Evolutionary conservation across 2,113 vertebrate genomes (phyloP), one percentile per base, ranked within the genome.

Genomic region (Callocephalon fimbriatum): DNA sequence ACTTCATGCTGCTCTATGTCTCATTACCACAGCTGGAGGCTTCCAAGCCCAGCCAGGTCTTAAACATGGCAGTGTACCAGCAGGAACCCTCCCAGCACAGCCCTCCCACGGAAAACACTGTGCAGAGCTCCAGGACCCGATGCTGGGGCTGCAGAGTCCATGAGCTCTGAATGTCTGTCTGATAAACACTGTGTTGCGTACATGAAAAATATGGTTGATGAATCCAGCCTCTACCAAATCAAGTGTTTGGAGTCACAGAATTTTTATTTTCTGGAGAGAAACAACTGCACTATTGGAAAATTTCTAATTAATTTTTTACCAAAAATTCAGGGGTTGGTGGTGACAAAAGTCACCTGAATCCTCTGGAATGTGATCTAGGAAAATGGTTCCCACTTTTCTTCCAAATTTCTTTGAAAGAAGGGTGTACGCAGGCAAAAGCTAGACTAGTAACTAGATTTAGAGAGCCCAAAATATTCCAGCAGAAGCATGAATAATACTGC

Each of bases 281-380:
- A 12, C 8, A 37, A 48, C 3, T 19, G 4, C 7, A 48, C 3
- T 7, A 35, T 40, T 77, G 48, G 23, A 70, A 89, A 86, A 70
- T 7, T 32, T 65, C 16, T 65, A 35, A 47, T 54, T 25, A 3
- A 26, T 84, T 84, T 93, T 25, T 27, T 38, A 47, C 4, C 3
- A 78, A 84, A 86, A 62, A 42, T 6, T 11, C 18, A 10, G 8
- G 2, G 2, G 0, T 0, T 2, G 20, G 44, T 53, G 25, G 40
- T 62, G 21, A 22, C 40, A 81, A 56, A 89, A 80, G 29, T 38
- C 44, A 78, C 35, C 11, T 54, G 15, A 67, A 67, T 88, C 25
- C 16, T 90, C 67, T 66, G 37, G 8, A 90, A 70, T 53, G n/a
- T 18, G 8, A 74, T 21, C 31, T n/a, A 73, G 62, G 22, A 62